Base-by-base conservation (phyloP, 2,888 invertebrate genomes). In the Cheiracanthium punctorium region DNA sequence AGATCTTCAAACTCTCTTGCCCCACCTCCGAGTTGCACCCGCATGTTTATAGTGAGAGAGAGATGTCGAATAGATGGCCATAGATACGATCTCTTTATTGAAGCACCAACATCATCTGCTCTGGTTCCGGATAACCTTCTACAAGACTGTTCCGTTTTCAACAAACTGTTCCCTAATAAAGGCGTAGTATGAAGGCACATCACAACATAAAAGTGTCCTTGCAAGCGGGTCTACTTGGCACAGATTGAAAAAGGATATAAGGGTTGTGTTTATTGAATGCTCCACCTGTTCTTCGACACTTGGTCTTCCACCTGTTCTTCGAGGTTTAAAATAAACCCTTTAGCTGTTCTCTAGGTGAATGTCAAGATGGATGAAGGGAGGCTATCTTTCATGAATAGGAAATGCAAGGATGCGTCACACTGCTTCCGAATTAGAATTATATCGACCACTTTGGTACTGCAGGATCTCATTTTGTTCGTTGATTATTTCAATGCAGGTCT, bases 31-130 rank as follows among this genome's bases (percentile, higher is more conserved):
- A n/a, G 10, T 2, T 52, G 76, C 0, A 87, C 85, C 14, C 82
- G 85, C 89, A 89, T 82, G 69, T 89, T 89, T 17, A 52, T 80
- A 8, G 32, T 70, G 0, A 89, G 52, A 0, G 17, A 8, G 4
- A 89, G 33, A 29, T 17, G 12, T 17, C 14, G 10, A 7, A 89
- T 87, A 48, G 58, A 41, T n/a, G 48, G 20, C 90, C 90, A 90
- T 17, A 90, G 20, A 43, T 37, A 69, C 8, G 89, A 90, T n/a
- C 43, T 17, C 75, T 90, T 90, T 0, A 91, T 1, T 10, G 30
- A 71, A 10, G 71, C 71, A 17, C 41, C 41, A 0, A 71, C 20
- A 0, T 71, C 71, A 37, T 71, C 37, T 0, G 71, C 8, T 2
- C 0, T n/a, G 0, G 71, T 71, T 0, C 20, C 2, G 12, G 17